These are phyloP conservation scores for Spodoptera litura DNA, from an alignment of 1,140 invertebrate species.

Conservation along the genomic window DNA sequence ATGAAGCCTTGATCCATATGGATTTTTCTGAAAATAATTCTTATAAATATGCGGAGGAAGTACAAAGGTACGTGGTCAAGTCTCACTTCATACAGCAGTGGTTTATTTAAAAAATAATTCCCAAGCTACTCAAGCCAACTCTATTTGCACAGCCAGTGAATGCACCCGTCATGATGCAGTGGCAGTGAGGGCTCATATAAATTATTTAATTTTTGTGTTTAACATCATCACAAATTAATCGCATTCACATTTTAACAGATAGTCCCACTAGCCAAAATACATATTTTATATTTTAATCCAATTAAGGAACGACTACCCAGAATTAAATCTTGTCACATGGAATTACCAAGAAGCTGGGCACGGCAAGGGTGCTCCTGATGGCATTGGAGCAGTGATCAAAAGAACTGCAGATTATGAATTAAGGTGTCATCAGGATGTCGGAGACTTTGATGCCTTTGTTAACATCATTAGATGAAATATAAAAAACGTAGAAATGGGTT, in stretches of 20 bases:
- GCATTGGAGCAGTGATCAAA: neutral
- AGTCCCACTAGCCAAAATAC: neutral
- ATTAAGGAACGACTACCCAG: neutral
- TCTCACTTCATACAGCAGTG: conserved; percentile 48
- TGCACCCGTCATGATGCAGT: neutral
- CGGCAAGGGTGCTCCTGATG: conserved; percentile 6
- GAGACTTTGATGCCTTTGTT: too few species aligned
- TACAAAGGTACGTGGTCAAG: conserved; percentile 54
- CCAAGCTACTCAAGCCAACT: neutral
- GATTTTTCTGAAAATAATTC: conserved; percentile 58
- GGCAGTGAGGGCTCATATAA: neutral
- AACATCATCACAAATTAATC: neutral
- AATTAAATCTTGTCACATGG: neutral
- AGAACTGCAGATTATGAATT: neutral
- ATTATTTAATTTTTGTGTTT: neutral
- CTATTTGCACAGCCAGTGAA: neutral
- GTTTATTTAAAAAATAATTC: conserved; percentile 5
- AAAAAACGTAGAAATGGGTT: neutral
- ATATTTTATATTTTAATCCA: neutral
- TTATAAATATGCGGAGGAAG: conserved; percentile 53
- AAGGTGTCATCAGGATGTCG: too few species aligned
- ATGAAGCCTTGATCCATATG: conserved; percentile 51
- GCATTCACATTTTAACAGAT: neutral
- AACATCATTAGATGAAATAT: neutral
- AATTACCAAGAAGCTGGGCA: neutral